phyloP scores from a whole-genome alignment of 2,888 invertebrate species.

The Argyresthia albistria region DNA sequence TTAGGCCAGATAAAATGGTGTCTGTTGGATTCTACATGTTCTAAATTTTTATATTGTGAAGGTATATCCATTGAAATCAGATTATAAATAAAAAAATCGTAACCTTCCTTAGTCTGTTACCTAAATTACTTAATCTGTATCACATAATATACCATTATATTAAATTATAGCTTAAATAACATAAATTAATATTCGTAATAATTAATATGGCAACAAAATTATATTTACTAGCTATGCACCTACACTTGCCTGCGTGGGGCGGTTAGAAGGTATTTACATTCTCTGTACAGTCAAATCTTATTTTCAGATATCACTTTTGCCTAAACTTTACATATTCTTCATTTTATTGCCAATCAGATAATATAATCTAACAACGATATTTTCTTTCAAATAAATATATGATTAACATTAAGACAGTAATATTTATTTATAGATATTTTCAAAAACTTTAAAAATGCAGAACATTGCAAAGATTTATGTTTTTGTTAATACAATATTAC shows the following conservation, averaged over 20 bases:
- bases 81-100: slow-evolving; percentile 4
- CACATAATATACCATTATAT: slow-evolving; percentile 54
- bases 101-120: slow-evolving; percentile 9
- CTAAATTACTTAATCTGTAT: slow-evolving; percentile 49
- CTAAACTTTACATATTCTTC: slow-evolving; percentile 47
- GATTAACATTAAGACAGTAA: slow-evolving; percentile 20
- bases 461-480: slow-evolving; percentile 32
- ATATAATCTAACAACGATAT: slow-evolving; percentile 36
- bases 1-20: too few relatives aligned
- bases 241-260: slow-evolving; percentile 43
- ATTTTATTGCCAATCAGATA: slow-evolving; percentile 63
- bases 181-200: slow-evolving; percentile 66
- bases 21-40: too few relatives aligned
- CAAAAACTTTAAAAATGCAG: slow-evolving; percentile 41
- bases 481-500: slow-evolving; percentile 15
- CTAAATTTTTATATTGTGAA: not conserved
- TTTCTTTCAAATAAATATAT: slow-evolving; percentile 2
- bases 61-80: slow-evolving; percentile 4
- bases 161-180: slow-evolving; percentile 61
- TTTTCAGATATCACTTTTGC: slow-evolving; percentile 22
- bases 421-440: slow-evolving; percentile 30
- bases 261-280: slow-evolving; percentile 61
- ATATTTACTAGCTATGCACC: slow-evolving; percentile 65
- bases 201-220: slow-evolving; percentile 71
- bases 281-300: slow-evolving; percentile 51